These are phyloP conservation scores for Rostratula benghalensis DNA, from an alignment of 2,113 vertebrate genomes.

Conservation along the genomic window DNA sequence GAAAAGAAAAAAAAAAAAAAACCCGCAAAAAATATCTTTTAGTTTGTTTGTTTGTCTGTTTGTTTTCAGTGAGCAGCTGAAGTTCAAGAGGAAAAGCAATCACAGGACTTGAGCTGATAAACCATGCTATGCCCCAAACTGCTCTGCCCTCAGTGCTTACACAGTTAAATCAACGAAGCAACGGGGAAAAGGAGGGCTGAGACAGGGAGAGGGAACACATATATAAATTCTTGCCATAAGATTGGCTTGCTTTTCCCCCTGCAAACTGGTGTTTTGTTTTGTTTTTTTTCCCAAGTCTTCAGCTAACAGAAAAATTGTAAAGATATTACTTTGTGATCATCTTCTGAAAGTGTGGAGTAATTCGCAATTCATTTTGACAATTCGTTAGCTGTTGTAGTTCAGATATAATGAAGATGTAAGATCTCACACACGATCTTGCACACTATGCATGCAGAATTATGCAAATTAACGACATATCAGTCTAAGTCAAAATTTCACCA, in stretches of 20 bases:
- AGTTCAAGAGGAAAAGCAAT: not conserved
- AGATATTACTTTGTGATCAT: not conserved
- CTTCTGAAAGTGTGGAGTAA: not conserved
- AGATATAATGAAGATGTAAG: not conserved
- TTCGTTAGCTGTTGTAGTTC: conserved; percentile 20
- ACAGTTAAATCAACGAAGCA: not conserved
- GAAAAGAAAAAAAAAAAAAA: fast-evolving
- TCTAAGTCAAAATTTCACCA: conserved; percentile 11
- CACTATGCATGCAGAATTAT: not conserved
- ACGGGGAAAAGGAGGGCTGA: not conserved
- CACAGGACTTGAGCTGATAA: not conserved
- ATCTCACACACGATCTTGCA: not conserved
- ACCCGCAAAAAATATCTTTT: no score
- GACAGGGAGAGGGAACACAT: not conserved
- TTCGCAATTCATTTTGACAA: conserved; percentile 4
- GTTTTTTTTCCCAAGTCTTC: not conserved
- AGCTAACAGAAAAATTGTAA: not conserved
- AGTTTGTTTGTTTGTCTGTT: not conserved
- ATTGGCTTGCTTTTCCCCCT: not conserved
- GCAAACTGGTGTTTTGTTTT: not conserved
- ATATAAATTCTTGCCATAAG: not conserved
- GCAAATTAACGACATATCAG: not conserved
- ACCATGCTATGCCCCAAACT: not conserved
- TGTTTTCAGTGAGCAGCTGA: not conserved
- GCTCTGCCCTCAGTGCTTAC: not conserved